phyloP scores from a whole-genome alignment of 30 jellyfish, hydroid and myxozoan genomes.

The Hydractinia echinata region DNA sequence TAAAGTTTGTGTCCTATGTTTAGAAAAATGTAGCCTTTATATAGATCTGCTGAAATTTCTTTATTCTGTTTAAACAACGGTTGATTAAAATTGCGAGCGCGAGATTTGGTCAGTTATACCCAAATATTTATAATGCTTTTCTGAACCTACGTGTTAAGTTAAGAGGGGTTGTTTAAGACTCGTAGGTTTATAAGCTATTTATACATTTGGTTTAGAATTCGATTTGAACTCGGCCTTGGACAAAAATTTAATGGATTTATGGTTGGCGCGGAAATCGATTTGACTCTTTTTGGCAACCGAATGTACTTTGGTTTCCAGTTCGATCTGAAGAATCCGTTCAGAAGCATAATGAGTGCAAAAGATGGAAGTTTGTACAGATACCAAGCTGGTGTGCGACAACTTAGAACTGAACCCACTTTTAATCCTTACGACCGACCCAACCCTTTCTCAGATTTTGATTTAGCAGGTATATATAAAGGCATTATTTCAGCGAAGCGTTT shows the following conservation, averaged over 20 bases:
- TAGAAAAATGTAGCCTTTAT: no score
- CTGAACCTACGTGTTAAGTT: no score
- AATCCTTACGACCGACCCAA: conserved; percentile 89
- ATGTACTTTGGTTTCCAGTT: conserved; percentile 69
- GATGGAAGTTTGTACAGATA: conserved; percentile 88
- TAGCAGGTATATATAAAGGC: conserved; percentile 50
- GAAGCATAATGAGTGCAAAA: conserved; percentile 70
- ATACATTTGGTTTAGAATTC: conserved; percentile 40
- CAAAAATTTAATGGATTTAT: conserved; percentile 82
- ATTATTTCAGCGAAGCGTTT: no score
- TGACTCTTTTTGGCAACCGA: conserved; percentile 87
- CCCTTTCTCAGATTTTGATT: conserved; percentile 92
- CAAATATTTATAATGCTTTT: no score
- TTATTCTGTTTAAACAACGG: no score
- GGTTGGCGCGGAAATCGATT: conserved; percentile 96
- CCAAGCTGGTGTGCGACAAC: conserved; percentile 81
- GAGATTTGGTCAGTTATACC: no score
- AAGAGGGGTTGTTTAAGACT: no score
- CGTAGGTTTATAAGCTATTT: no score
- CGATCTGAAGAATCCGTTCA: conserved; percentile 59
- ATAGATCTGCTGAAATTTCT: no score
- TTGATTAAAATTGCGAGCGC: no score
- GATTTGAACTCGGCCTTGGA: conserved; percentile 94
- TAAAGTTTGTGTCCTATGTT: no score
- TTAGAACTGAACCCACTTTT: conserved; percentile 70